phyloP scores from a whole-genome alignment of 2,113 vertebrate species.

The Chaetorhynchus papuensis region DNA sequence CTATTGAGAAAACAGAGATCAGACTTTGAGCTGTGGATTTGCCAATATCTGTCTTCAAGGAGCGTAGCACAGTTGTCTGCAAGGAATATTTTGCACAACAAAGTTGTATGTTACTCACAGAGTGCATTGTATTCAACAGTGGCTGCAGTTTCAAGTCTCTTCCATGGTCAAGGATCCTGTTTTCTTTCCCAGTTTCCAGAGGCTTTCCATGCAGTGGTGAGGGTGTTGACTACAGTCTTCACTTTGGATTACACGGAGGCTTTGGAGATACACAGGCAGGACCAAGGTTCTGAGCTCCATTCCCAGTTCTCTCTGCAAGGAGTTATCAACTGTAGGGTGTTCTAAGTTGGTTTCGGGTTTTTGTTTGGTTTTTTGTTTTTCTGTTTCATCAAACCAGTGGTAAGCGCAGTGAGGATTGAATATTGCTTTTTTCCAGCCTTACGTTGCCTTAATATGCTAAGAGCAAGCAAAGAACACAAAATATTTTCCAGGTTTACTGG shows the following conservation, averaged over 20 bases:
- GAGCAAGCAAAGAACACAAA: not conserved
- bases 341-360: not conserved
- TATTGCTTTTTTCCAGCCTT: not conserved
- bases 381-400: not conserved
- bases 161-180: not conserved
- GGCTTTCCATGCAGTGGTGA: not conserved
- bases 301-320: not conserved
- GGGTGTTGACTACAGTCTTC: not conserved
- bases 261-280: not conserved
- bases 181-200: not conserved
- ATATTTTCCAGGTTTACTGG: not conserved
- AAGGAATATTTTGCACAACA: not conserved
- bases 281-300: not conserved
- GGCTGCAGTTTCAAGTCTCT: not conserved
- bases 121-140: not conserved
- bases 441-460: fast-evolving
- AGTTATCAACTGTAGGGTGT: not conserved
- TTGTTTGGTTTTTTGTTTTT: not conserved
- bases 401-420: not conserved
- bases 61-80: not conserved
- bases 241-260: fast-evolving
- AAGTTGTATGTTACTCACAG: fast-evolving
- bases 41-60: not conserved
- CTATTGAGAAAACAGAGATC: not conserved
- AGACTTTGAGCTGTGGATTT: not conserved